A percentile compares a stretch with the other conserved stretches of the same genome.
phyloP scores from a whole-genome alignment of 2,113 vertebrate species.

The Recurvirostra avosetta region DNA sequence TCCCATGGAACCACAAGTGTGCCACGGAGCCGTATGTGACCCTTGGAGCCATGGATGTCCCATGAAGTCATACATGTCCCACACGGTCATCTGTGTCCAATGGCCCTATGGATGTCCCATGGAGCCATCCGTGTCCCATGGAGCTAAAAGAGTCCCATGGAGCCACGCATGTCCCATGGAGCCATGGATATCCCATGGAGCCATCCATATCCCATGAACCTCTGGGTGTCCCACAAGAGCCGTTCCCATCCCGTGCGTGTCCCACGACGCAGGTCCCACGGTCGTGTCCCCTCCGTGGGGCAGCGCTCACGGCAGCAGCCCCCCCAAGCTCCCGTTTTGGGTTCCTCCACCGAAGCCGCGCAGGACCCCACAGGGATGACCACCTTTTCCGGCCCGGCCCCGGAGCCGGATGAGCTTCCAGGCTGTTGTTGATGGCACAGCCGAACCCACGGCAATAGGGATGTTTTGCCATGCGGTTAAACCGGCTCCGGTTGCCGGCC shows the following conservation, averaged over 20 bases:
- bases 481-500: background rate
- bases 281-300: rapidly evolving
- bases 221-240: rapidly evolving
- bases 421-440: background rate
- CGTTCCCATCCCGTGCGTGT: rapidly evolving
- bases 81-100: background rate
- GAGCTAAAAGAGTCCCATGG: background rate
- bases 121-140: background rate
- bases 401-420: rapidly evolving
- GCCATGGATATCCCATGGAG: background rate
- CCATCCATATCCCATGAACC: background rate
- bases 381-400: rapidly evolving
- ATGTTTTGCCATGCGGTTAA: background rate
- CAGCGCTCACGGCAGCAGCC: background rate
- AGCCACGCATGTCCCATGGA: background rate
- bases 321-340: background rate
- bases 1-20: too few relatives aligned
- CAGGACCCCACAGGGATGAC: rapidly evolving
- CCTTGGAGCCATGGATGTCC: background rate
- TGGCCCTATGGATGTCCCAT: background rate
- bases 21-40: background rate
- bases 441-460: background rate
- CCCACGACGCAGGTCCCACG: rapidly evolving
- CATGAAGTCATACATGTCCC: background rate
- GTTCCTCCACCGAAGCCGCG: rapidly evolving